phyloP scores from a whole-genome alignment of 2,888 invertebrate genomes.

The Athalia cordata region DNA sequence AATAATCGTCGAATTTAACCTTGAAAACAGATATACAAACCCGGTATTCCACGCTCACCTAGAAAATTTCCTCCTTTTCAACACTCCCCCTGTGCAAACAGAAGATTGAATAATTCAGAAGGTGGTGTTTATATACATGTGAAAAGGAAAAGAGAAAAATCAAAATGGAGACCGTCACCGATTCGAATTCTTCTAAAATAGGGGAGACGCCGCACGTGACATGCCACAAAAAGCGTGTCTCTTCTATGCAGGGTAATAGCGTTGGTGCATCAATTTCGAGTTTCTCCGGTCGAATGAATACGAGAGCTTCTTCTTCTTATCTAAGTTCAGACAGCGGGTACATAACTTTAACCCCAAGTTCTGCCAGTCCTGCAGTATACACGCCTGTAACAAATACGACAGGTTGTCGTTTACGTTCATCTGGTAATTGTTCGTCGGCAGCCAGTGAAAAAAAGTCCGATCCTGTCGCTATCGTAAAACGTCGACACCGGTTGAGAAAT shows the following conservation, averaged over 20 bases:
- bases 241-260: neutral
- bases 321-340: conserved; percentile 64
- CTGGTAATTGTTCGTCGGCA: no score
- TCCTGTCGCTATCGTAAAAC: neutral
- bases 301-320: conserved; percentile 51
- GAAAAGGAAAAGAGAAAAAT: neutral
- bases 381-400: neutral
- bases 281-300: conserved; percentile 45
- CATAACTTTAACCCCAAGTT: conserved; percentile 60
- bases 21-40: no score
- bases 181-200: conserved; percentile 49
- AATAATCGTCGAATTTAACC: no score
- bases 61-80: no score
- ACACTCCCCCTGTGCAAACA: no score
- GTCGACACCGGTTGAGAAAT: conserved; percentile 1
- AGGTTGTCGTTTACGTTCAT: neutral
- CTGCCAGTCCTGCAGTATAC: conserved; percentile 40
- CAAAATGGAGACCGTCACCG: conserved; percentile 49
- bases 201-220: conserved; percentile 55
- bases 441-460: neutral
- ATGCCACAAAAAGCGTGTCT: conserved; percentile 12
- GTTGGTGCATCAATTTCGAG: no score
- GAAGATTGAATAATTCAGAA: neutral
- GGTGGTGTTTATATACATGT: no score
- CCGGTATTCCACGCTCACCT: no score